Evolutionary conservation across 2,888 invertebrate genomes (phyloP).

Genomic region (Ephialtes manifestator): DNA sequence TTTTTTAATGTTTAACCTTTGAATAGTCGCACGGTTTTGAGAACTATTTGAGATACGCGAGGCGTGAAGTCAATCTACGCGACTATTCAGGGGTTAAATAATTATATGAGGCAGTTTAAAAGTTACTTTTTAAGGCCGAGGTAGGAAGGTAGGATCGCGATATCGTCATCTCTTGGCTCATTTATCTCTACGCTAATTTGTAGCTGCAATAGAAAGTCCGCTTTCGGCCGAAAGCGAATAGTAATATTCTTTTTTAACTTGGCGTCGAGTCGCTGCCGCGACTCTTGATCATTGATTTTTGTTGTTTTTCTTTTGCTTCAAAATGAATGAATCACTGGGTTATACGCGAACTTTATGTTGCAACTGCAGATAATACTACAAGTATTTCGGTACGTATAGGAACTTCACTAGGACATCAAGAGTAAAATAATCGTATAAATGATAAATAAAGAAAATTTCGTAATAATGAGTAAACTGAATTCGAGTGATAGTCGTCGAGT

Average conservation of each 20-base stretch:
- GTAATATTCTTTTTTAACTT: no score
- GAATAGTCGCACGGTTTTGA: background rate
- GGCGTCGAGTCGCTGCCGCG: no score
- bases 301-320: constrained; percentile 11
- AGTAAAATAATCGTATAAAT: constrained; percentile 30
- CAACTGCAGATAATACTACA: constrained; percentile 43
- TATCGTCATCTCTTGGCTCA: constrained; percentile 70
- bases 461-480: constrained; percentile 26
- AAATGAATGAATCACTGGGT: background rate
- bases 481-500: constrained; percentile 41
- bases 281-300: background rate
- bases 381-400: constrained; percentile 39
- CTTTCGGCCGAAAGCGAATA: constrained; percentile 32
- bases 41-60: background rate
- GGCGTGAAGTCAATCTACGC: background rate
- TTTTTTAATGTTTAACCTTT: constrained; percentile 30
- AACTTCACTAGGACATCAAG: constrained; percentile 35
- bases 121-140: constrained; percentile 70
- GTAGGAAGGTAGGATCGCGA: constrained; percentile 70
- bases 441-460: constrained; percentile 37
- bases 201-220: constrained; percentile 57
- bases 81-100: constrained; percentile 29
- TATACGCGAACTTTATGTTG: constrained; percentile 27
- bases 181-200: constrained; percentile 64
- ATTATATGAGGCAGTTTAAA: constrained; percentile 69